A percentile compares a stretch with the other conserved stretches of the same genome.
phyloP scores from a whole-genome alignment of 1,140 invertebrate genomes.

The Trichonephila inaurata region DNA sequence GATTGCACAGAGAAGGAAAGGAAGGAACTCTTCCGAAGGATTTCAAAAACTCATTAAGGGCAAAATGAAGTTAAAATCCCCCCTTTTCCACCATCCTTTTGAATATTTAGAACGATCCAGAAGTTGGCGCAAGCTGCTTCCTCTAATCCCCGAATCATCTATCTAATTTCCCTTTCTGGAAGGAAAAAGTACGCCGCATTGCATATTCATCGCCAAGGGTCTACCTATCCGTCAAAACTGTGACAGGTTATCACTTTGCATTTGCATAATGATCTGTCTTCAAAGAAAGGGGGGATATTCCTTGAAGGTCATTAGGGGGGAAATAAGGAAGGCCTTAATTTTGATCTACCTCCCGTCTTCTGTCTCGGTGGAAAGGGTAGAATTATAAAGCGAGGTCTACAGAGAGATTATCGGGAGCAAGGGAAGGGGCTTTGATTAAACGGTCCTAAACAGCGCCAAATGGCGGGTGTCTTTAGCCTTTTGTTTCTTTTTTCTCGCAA shows the following conservation, averaged over 20 bases:
- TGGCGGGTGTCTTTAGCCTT: neutral
- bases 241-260: constrained; percentile 64
- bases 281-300: neutral
- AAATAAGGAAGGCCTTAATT: constrained; percentile 37
- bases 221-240: constrained; percentile 35
- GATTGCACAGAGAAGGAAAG: neutral
- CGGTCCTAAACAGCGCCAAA: neutral
- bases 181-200: constrained; percentile 27
- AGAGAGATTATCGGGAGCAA: neutral
- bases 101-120: constrained; percentile 27
- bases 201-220: constrained; percentile 50
- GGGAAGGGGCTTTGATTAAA: neutral
- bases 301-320: constrained; percentile 66
- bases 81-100: neutral
- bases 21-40: neutral
- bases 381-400: neutral
- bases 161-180: constrained; percentile 45
- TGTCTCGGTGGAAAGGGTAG: constrained; percentile 9
- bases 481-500: neutral
- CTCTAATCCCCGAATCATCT: constrained; percentile 66
- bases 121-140: constrained; percentile 49
- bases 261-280: constrained; percentile 63
- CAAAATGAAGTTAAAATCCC: constrained; percentile 64
- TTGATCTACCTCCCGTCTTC: constrained; percentile 36
- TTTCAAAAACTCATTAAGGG: constrained; percentile 70